Percentiles rank a stretch among this genome's conserved stretches.
phyloP scores from a whole-genome alignment of 2,113 vertebrate species.

The Machaerirhynchus nigripectus region DNA sequence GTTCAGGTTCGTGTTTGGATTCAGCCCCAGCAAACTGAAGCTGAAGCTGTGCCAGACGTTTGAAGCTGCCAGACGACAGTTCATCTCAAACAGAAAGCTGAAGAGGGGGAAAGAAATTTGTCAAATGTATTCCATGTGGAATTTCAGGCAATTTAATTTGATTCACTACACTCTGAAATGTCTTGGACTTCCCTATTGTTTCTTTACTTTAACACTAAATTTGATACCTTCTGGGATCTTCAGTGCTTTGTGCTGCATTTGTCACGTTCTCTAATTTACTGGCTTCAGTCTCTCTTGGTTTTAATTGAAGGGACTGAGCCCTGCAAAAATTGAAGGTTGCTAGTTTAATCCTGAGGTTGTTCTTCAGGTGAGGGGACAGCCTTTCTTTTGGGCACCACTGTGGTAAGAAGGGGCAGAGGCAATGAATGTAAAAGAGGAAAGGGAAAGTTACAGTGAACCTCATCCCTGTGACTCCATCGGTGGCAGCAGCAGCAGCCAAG shows the following conservation, averaged over 20 bases:
- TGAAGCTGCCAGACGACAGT: slow-evolving; percentile 68
- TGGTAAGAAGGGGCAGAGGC: neutral
- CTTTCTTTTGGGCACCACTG: neutral
- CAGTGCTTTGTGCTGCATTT: slow-evolving; percentile 50
- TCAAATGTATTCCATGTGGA: slow-evolving; percentile 66
- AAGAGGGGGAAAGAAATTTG: slow-evolving; percentile 67
- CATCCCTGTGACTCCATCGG: neutral
- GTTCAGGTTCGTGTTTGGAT: slow-evolving; percentile 68
- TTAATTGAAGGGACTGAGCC: neutral
- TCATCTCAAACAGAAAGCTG: slow-evolving; percentile 70
- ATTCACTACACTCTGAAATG: slow-evolving; percentile 59
- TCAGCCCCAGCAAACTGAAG: slow-evolving; percentile 61
- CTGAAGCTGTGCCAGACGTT: slow-evolving; percentile 55
- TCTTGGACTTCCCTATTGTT: slow-evolving; percentile 64
- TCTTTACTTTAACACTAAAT: slow-evolving; percentile 54
- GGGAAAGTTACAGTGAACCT: neutral
- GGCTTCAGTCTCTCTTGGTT: neutral
- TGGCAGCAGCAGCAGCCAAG: neutral
- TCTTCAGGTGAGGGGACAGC: neutral
- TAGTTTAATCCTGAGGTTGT: neutral
- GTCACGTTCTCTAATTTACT: slow-evolving; percentile 46
- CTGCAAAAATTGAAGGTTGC: neutral
- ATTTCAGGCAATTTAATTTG: slow-evolving; percentile 67
- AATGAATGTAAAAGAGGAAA: neutral
- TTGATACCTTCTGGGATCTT: slow-evolving; percentile 53